Base-by-base conservation (phyloP, 1,140 invertebrate genomes). In the Dendroctonus ponderosae region DNA sequence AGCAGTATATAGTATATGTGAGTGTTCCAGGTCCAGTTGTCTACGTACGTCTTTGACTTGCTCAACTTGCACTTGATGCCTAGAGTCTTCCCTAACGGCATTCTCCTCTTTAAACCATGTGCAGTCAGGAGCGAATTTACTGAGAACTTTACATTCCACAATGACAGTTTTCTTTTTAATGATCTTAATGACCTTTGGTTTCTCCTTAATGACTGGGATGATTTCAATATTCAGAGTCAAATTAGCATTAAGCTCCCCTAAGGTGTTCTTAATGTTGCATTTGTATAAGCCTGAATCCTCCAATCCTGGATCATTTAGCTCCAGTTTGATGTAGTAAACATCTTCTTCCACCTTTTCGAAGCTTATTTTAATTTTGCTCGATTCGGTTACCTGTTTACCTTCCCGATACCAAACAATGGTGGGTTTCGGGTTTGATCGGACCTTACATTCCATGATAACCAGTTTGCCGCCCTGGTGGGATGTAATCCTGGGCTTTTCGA, bases 221-320 rank as follows among this genome's bases (percentile, higher is more conserved):
- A 96, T 96, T 89, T 97, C 94, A 81, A 99, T 95, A 81, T 99
- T 98, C 64, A 99, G 84, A 63, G 95, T 96, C 48, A 98, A 84
- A 81, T 98, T 98, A 43, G 95, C 94, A 80, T 97, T 97, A 50
- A 96, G 86, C 86, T 99, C 96, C 70, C 97, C 97, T 76, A 93
- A 86, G 70, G 88, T 84, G 80, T 98, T 99, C 80, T 97, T 98
- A 67, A 98, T 95, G 75, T 96, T 96, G 79, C 96, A 98, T 80
- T 98, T 98, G 82, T 99, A 99, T 41, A 97, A 84, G 44, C 97
- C 97, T 72, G 96, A 96, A 82, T 99, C 96, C 74, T 94, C 91
- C 68, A 93, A 86, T 72, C 91, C 91, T 63, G 96, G 96, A 82
- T 97, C 93, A 82, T 91, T 90, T 7, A 99, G 82, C 79, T 94